Percentiles rank a stretch among this genome's conserved stretches.
Conservation (phyloP, 2,888 invertebrate genomes). For the Epicampocera succincta region DNA sequence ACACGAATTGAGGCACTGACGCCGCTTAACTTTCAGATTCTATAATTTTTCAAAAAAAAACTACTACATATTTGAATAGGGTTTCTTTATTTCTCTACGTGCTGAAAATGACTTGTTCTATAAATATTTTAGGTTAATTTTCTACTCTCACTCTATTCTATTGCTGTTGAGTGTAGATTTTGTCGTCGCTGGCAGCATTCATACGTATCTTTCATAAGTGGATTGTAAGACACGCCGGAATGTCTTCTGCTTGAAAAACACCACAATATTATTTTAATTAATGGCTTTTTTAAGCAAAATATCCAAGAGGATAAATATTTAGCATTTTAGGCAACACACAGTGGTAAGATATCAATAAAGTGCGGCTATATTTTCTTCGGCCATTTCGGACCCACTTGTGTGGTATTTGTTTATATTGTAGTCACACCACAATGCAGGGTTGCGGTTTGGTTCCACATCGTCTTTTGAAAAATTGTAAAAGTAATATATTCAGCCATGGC, state of each 20-base stretch:
- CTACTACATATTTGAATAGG: too few relatives aligned
- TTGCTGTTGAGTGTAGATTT: not conserved
- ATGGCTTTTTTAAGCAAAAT: not conserved
- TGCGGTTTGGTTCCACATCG: too few relatives aligned
- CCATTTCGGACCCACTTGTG: too few relatives aligned
- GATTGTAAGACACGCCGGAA: conserved; percentile 42
- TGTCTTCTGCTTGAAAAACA: not conserved
- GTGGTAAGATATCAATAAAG: not conserved
- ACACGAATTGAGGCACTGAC: too few relatives aligned
- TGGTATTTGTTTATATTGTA: too few relatives aligned
- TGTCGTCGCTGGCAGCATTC: conserved; percentile 5
- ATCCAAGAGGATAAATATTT: conserved; percentile 27
- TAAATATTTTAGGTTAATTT: not conserved
- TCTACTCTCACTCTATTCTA: conserved; percentile 1
- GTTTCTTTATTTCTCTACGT: too few relatives aligned
- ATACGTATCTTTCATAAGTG: conserved; percentile 31
- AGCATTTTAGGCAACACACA: conserved; percentile 30
- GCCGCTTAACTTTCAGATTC: too few relatives aligned
- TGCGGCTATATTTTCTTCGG: too few relatives aligned
- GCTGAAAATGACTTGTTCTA: not conserved
- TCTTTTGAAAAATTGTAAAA: too few relatives aligned
- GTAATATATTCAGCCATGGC: too few relatives aligned
- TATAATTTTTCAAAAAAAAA: too few relatives aligned
- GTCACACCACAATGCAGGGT: too few relatives aligned
- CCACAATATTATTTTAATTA: not conserved